Base-by-base conservation (phyloP, 2,797 vertebrate species). In the Miichthys miiuy region DNA sequence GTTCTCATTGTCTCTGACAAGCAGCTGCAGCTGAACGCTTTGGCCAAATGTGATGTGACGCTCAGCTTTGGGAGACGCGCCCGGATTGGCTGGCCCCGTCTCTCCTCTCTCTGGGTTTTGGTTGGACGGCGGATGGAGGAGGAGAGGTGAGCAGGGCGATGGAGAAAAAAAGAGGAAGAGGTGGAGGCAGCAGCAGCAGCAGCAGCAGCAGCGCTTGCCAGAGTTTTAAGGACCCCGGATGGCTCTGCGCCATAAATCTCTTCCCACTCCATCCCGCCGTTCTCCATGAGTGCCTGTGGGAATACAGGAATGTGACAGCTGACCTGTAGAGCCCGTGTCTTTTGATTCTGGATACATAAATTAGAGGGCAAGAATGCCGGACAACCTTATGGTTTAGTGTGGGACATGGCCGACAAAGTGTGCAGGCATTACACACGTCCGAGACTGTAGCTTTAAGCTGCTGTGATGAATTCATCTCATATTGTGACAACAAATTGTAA, bases 221-320 rank as follows among this genome's bases (percentile, higher is more conserved):
- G 92, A 93, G 91, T 95, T 94, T 93, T 94, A 93, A 92, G 93
- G 91, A 88, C 92, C 89, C 89, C 89, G 89, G 87, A 92, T 75
- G 89, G 90, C 91, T 93, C 93, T 90, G 88, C 77, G 90, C 78
- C 90, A 92, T 96, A 96, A 96, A 96, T 96, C 95, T 95, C 90
- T 86, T 85, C 81, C 89, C 88, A 91, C 91, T 93, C 93, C 91
- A 92, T 93, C 92, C 85, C 71, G 80, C 86, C 88, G 92, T 94
- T 95, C 94, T 91, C 92, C 91, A 92, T 89, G 94, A 94, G 94
- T 94, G 95, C 94, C 93, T 88, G 81, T 92, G 95, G 95, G 95
- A 95, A 93, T 91, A 92, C 92, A 94, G 93, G 94, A 95, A 96
- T 96, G 95, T 94, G 94, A 92, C 93, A 88, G 91, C 92, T 96